phyloP scores from a whole-genome alignment of 2,113 vertebrate genomes.

The Equus przewalskii region DNA sequence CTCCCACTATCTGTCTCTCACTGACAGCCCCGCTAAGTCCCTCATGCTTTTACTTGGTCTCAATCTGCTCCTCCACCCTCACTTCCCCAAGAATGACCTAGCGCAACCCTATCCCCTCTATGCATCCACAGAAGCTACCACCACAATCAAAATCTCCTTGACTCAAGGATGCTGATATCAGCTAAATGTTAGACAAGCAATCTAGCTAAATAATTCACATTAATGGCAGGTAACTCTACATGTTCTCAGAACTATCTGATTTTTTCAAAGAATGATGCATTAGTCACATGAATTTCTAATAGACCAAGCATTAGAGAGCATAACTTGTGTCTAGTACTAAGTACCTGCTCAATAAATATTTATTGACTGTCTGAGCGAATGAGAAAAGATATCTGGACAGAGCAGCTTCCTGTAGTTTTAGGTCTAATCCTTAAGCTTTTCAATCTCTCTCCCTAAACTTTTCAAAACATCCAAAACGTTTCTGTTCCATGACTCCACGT shows the following conservation, averaged over 20 bases:
- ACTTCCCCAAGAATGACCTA: neutral
- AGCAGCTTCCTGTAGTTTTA: neutral
- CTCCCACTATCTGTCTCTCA: neutral
- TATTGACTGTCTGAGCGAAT: neutral
- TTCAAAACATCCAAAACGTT: neutral
- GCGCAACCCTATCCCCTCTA: neutral
- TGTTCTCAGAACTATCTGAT: neutral
- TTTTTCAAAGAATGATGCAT: neutral
- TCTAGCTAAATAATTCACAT: neutral
- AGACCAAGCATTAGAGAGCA: neutral
- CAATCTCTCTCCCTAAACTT: neutral
- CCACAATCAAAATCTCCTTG: neutral
- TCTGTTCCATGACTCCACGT: neutral
- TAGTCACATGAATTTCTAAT: neutral
- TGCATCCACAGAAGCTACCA: rapidly evolving
- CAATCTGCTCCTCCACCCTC: neutral
- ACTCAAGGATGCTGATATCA: neutral
- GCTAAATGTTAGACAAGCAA: neutral
- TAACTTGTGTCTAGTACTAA: neutral
- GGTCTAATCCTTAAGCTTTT: neutral
- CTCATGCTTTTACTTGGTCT: neutral
- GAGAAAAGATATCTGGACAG: neutral
- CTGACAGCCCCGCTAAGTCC: neutral
- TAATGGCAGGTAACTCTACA: neutral
- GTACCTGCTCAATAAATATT: neutral